Percentiles rank a stretch among this genome's conserved stretches.
Conservation (phyloP, 53 echinoderm and acorn worm species). For the Paracentrotus lividus region DNA sequence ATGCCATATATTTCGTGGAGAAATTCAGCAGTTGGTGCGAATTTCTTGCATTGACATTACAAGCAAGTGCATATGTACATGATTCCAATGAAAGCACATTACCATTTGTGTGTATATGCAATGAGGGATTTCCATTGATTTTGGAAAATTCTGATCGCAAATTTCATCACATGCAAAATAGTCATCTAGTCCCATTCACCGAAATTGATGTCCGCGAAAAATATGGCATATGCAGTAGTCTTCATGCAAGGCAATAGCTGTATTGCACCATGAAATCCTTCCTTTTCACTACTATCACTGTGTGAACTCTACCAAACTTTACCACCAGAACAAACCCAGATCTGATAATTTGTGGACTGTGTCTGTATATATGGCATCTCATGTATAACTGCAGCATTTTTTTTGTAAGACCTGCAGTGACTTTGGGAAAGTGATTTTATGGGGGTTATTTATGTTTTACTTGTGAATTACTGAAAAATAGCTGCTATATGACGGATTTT, state of each 20-base stretch:
- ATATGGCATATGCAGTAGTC: too few relatives aligned
- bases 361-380: slow-evolving; percentile 60
- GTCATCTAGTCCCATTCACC: too few relatives aligned
- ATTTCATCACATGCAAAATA: too few relatives aligned
- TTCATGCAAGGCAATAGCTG: background rate
- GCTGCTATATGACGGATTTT: slow-evolving; percentile 27
- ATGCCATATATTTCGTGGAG: too few relatives aligned
- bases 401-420: background rate
- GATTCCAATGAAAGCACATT: too few relatives aligned
- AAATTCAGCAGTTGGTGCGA: too few relatives aligned
- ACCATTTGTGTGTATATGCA: too few relatives aligned
- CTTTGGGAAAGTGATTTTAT: slow-evolving; percentile 6
- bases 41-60: too few relatives aligned
- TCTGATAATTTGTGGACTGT: slow-evolving; percentile 41
- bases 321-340: background rate
- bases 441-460: slow-evolving; percentile 66
- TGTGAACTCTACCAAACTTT: background rate
- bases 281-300: background rate
- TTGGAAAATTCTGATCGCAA: too few relatives aligned
- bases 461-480: slow-evolving; percentile 52
- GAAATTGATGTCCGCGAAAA: too few relatives aligned
- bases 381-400: slow-evolving; percentile 36
- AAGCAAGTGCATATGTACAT: too few relatives aligned
- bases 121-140: too few relatives aligned
- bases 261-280: background rate